Evolutionary conservation across 2,113 vertebrate species (phyloP).

Genomic region (Murina feae): DNA sequence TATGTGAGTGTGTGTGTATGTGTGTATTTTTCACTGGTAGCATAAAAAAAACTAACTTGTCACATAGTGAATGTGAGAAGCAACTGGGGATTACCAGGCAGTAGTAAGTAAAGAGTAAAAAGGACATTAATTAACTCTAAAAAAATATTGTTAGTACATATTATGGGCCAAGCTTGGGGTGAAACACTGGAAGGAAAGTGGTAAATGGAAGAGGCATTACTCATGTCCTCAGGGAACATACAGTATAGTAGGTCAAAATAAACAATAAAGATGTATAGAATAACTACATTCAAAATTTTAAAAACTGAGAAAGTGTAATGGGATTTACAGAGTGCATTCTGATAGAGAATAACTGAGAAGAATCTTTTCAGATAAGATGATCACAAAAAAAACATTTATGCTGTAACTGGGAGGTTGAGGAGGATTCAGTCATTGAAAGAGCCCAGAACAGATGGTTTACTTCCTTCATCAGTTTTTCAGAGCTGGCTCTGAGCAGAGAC

Average conservation of each 20-base stretch:
- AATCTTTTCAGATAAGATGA: background rate
- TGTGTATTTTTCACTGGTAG: background rate
- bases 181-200: background rate
- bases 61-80: background rate
- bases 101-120: background rate
- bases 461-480: background rate
- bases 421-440: background rate
- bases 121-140: background rate
- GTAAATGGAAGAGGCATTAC: background rate
- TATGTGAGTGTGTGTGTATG: background rate
- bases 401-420: background rate
- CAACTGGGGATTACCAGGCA: background rate
- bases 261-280: background rate
- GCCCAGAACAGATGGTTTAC: background rate
- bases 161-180: background rate
- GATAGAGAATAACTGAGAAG: background rate
- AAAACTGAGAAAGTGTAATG: background rate
- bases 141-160: conserved; percentile 22
- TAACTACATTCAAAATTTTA: background rate
- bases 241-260: background rate
- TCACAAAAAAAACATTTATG: background rate
- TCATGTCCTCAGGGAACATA: background rate
- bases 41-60: background rate
- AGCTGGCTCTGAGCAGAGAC: background rate
- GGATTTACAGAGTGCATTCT: conserved; percentile 7